These are phyloP conservation scores for Mythimna impura DNA, from an alignment of 2,888 invertebrate genomes.

Conservation along the genomic window DNA sequence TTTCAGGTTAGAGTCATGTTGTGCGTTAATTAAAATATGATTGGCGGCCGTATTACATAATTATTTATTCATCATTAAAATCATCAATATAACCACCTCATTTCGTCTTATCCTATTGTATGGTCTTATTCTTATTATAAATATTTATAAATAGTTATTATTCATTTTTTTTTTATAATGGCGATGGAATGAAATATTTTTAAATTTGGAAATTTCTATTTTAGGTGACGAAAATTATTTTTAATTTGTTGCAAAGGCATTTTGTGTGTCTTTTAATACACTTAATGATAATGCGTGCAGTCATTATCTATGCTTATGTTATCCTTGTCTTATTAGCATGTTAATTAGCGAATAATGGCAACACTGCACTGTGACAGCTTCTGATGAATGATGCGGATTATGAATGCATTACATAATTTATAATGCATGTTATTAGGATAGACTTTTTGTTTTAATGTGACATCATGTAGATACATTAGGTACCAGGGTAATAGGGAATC, in stretches of 20 bases:
- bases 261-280: background rate
- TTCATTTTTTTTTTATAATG: no score
- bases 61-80: no score
- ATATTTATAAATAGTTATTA: no score
- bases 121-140: no score
- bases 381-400: slow-evolving; percentile 19
- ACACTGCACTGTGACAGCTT: slow-evolving; percentile 21
- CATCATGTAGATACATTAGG: background rate
- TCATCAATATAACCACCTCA: no score
- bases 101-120: no score
- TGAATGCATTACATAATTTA: slow-evolving; percentile 12
- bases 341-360: slow-evolving; percentile 33
- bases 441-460: background rate
- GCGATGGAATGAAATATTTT: background rate
- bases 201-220: background rate
- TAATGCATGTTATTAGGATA: background rate
- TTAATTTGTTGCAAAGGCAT: background rate
- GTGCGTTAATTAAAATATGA: no score
- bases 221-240: background rate
- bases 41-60: no score
- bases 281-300: slow-evolving; percentile 5
- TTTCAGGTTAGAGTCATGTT: background rate
- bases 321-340: slow-evolving; percentile 30
- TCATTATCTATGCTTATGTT: slow-evolving; percentile 17
- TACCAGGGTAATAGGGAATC: no score